A percentile compares a stretch with the other conserved stretches of the same genome.
Conservation (phyloP, 2,888 invertebrate genomes). For the Priocnemis perturbator region DNA sequence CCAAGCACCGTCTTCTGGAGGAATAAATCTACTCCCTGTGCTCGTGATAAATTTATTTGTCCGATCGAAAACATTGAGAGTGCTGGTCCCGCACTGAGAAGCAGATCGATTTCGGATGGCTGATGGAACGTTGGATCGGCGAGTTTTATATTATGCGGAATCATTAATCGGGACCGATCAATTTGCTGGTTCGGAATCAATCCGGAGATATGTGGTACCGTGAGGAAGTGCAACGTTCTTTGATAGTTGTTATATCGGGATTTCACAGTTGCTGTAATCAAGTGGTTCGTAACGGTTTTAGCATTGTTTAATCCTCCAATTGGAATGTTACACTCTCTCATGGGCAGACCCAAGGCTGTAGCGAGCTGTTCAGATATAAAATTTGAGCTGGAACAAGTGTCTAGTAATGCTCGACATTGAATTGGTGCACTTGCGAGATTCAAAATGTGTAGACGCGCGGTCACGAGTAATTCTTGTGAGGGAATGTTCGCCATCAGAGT, state of each 20-base stretch:
- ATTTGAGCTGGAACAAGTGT: conserved; percentile 9
- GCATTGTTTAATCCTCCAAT: not conserved
- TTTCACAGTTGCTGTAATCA: conserved; percentile 3
- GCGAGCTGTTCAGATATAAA: conserved; percentile 13
- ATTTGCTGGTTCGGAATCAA: not conserved
- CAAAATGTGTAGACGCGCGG: not conserved
- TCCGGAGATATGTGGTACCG: conserved; percentile 8
- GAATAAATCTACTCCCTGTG: not conserved
- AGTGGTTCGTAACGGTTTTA: not conserved
- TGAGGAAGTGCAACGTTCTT: conserved; percentile 3
- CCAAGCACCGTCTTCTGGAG: conserved; percentile 14
- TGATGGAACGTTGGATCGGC: conserved; percentile 38
- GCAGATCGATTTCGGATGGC: not conserved
- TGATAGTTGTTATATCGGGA: not conserved
- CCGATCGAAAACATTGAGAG: conserved; percentile 32
- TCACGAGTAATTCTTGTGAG: not conserved
- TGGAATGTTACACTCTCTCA: not conserved
- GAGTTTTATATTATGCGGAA: conserved; percentile 26
- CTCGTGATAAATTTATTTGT: conserved; percentile 16
- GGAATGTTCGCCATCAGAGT: no score
- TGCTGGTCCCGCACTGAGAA: conserved; percentile 33
- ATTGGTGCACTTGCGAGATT: not conserved
- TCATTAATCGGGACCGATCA: not conserved
- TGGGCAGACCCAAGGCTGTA: not conserved
- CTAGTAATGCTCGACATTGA: not conserved